phyloP scores from a whole-genome alignment of 2,888 invertebrate species.

The Pterobdella sp. region DNA sequence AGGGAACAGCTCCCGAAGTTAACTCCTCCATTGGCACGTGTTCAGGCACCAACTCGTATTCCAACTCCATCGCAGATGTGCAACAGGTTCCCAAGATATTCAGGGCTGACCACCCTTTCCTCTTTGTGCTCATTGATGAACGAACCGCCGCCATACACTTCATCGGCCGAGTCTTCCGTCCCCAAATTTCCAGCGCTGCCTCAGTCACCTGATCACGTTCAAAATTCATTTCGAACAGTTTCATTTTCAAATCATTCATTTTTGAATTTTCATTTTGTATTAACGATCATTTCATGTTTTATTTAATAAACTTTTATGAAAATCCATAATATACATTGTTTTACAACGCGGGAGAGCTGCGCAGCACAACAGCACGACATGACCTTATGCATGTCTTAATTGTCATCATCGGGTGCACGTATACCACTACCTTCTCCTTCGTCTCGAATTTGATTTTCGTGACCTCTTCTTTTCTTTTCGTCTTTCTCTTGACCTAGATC shows the following conservation, averaged over 20 bases:
- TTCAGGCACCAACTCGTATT: conserved; percentile 31
- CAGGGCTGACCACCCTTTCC: conserved; percentile 38
- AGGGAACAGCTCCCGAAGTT: conserved; percentile 29
- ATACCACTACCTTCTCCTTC: background rate
- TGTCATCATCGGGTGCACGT: background rate
- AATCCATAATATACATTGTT: conserved; percentile 1
- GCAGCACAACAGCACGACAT: background rate
- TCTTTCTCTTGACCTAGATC: conserved; percentile 5
- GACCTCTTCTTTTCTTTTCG: background rate
- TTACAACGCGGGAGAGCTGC: no score
- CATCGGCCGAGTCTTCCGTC: conserved; percentile 38
- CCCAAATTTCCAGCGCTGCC: conserved; percentile 32
- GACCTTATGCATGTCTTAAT: background rate
- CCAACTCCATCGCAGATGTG: conserved; percentile 29
- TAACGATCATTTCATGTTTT: background rate
- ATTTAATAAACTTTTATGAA: background rate
- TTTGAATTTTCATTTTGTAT: background rate
- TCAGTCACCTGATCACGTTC: conserved; percentile 30
- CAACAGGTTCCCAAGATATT: conserved; percentile 35
- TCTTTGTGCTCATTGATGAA: conserved; percentile 38
- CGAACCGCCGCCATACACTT: conserved; percentile 38
- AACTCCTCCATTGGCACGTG: conserved; percentile 27
- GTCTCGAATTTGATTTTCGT: background rate
- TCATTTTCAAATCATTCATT: background rate
- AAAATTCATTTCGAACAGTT: background rate